A percentile compares a stretch with the other conserved stretches of the same genome.
phyloP scores from a whole-genome alignment of 1,140 invertebrate species.

The Hylaeus volcanicus region DNA sequence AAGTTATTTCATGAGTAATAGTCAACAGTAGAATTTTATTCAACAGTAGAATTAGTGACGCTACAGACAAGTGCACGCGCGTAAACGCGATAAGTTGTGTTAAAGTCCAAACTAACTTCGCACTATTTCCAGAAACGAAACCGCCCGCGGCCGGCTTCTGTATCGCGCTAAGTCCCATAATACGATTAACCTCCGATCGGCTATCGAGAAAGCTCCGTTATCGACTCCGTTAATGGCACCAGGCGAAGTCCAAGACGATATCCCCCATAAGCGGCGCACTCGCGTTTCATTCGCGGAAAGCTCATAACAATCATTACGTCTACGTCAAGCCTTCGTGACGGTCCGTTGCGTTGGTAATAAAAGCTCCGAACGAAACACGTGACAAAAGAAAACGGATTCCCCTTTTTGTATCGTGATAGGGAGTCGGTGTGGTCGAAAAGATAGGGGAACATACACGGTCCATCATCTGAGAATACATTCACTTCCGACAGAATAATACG shows the following conservation, averaged over 20 bases:
- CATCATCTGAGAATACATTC: not conserved
- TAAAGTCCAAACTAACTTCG: conserved; percentile 8
- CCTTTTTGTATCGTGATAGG: conserved; percentile 26
- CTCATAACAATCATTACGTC: conserved; percentile 45
- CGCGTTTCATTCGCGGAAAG: conserved; percentile 43
- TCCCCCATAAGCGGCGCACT: conserved; percentile 16
- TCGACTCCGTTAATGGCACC: conserved; percentile 53
- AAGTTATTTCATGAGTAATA: too few relatives aligned
- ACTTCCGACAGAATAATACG: not conserved
- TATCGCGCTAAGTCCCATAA: conserved; percentile 38
- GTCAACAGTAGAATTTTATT: too few relatives aligned
- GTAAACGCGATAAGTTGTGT: not conserved
- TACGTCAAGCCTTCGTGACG: conserved; percentile 56
- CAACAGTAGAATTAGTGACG: too few relatives aligned
- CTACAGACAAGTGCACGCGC: too few relatives aligned
- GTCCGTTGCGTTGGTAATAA: conserved; percentile 15
- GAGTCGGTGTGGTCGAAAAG: not conserved
- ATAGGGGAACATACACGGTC: conserved; percentile 1
- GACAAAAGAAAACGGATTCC: conserved; percentile 34
- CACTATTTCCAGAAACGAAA: conserved; percentile 28
- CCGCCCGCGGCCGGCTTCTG: not conserved
- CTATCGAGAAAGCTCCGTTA: conserved; percentile 53
- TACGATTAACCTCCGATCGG: conserved; percentile 57
- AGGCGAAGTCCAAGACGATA: conserved; percentile 62
- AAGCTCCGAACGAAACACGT: conserved; percentile 16